phyloP scores from a whole-genome alignment of 2,113 vertebrate species.

The Sander vitreus region DNA sequence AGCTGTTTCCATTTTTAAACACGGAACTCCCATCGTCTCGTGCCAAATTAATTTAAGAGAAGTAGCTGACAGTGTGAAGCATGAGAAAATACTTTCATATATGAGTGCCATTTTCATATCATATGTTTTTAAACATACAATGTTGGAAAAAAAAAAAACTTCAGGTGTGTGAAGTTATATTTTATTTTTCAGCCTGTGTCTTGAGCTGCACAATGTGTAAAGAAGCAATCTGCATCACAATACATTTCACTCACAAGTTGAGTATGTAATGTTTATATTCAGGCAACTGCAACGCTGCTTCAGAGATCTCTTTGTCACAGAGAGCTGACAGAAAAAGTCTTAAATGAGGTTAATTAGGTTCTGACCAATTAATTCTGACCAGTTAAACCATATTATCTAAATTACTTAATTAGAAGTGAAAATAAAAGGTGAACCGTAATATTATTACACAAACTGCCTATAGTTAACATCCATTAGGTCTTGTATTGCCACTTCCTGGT shows the following conservation, averaged over 20 bases:
- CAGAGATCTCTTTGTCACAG: neutral
- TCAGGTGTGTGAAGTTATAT: neutral
- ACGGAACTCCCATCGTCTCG: neutral
- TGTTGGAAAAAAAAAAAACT: neutral
- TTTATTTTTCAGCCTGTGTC: neutral
- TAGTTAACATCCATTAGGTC: neutral
- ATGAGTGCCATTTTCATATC: neutral
- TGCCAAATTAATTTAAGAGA: constrained; percentile 12
- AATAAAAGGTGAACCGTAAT: neutral
- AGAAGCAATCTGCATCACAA: neutral
- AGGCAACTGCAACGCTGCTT: neutral
- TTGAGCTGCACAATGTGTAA: neutral
- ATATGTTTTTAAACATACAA: neutral
- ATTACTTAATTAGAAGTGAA: constrained; percentile 8
- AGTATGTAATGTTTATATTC: neutral
- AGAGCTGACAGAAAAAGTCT: neutral
- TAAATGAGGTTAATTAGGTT: constrained; percentile 1
- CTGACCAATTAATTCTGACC: neutral
- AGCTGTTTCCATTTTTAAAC: constrained; percentile 36
- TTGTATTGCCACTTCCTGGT: neutral
- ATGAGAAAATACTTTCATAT: neutral
- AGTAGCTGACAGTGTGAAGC: neutral
- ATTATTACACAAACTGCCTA: neutral
- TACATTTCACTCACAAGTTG: neutral
- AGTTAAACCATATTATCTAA: constrained; percentile 15